A percentile compares a stretch with the other conserved stretches of the same genome.
These are phyloP conservation scores for Nylanderia fulva DNA, from an alignment of 1,140 invertebrate genomes.

Conservation along the genomic window DNA sequence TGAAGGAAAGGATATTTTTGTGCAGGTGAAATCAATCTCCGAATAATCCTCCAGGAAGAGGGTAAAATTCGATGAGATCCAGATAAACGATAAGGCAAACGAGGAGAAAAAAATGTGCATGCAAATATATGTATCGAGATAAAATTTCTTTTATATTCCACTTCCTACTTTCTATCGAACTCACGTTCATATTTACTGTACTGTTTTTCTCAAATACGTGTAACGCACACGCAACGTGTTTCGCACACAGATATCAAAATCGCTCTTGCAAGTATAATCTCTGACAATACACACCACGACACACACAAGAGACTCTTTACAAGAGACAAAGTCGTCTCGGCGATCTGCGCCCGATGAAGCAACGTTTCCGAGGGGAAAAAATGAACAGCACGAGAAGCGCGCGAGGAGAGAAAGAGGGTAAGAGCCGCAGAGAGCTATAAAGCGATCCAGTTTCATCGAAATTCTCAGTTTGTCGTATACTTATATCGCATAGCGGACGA, in stretches of 20 bases:
- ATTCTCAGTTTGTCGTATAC: conserved; percentile 53
- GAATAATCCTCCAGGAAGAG: background rate
- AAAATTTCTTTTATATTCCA: background rate
- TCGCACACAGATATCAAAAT: background rate
- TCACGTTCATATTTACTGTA: background rate
- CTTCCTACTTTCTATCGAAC: background rate
- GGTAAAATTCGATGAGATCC: background rate
- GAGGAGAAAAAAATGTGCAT: background rate
- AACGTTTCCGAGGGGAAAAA: conserved; percentile 36
- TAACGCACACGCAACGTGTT: background rate
- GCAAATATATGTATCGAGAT: background rate
- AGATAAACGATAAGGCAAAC: background rate
- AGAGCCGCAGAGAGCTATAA: conserved; percentile 63
- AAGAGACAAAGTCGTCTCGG: background rate
- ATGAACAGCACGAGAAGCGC: conserved; percentile 33
- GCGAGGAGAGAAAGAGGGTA: conserved; percentile 52
- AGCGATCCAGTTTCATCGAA: conserved; percentile 51
- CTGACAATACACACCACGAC: background rate
- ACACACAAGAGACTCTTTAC: no score
- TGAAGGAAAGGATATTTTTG: background rate
- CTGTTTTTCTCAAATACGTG: background rate
- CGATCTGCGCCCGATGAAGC: background rate
- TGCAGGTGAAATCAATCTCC: background rate
- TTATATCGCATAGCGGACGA: conserved; percentile 4
- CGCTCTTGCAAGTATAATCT: no score